These are phyloP conservation scores for Euwallacea similis DNA, from an alignment of 1,140 invertebrate species.

Conservation along the genomic window DNA sequence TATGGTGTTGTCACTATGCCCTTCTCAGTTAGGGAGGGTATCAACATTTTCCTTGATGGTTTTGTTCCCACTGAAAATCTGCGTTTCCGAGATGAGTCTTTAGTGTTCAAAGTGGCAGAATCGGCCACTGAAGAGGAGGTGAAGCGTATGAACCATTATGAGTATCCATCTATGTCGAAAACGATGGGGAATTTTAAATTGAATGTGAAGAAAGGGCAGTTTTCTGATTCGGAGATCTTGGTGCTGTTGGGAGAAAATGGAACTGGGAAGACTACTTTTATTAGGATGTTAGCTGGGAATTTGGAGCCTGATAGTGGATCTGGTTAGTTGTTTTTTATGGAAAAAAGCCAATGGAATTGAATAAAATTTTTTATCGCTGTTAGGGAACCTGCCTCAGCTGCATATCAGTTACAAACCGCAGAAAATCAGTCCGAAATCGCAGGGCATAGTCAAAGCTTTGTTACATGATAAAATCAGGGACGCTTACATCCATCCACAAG, in stretches of 20 bases:
- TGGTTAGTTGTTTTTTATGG: slow-evolving; percentile 53
- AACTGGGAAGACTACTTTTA: slow-evolving; percentile 99
- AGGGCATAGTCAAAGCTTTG: slow-evolving; percentile 88
- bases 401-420: slow-evolving; percentile 99
- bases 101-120: slow-evolving; percentile 98
- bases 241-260: slow-evolving; percentile 99
- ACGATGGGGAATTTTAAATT: slow-evolving; percentile 85
- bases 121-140: slow-evolving; percentile 96
- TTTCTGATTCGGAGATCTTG: slow-evolving; percentile 99
- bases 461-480: slow-evolving; percentile 96
- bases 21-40: slow-evolving; percentile 98
- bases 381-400: slow-evolving; percentile 81
- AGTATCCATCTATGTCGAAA: slow-evolving; percentile 89
- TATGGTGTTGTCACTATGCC: slow-evolving; percentile 99
- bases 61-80: slow-evolving; percentile 99
- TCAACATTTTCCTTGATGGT: slow-evolving; percentile 99
- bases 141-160: slow-evolving; percentile 93
- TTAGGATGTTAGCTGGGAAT: slow-evolving; percentile 96
- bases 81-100: slow-evolving; percentile 93
- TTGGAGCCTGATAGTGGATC: slow-evolving; percentile 87
- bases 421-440: slow-evolving; percentile 98
- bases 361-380: slow-evolving; percentile 19
- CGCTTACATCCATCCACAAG: slow-evolving; percentile 94
- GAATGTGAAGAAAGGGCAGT: slow-evolving; percentile 84
- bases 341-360: background rate